Evolutionary conservation across 2,888 invertebrate genomes (phyloP).

Genomic region (Aelia acuminata): DNA sequence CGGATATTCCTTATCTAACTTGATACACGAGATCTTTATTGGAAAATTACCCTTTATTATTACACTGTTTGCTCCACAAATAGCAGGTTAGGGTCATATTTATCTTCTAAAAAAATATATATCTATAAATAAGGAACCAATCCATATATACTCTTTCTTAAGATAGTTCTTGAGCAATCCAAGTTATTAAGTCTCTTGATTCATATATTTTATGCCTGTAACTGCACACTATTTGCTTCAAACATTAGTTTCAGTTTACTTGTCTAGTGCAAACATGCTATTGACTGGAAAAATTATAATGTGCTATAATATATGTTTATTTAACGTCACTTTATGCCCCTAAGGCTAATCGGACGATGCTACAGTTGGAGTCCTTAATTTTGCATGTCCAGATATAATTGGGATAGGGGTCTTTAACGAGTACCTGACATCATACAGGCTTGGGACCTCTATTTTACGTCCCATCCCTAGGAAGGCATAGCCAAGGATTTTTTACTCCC

Average conservation of each 20-base stretch:
- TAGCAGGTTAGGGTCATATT: background rate
- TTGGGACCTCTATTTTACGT: too few species aligned
- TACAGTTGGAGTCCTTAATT: too few species aligned
- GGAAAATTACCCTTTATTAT: constrained; percentile 30
- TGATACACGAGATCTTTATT: background rate
- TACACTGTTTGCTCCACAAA: background rate
- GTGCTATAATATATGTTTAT: too few species aligned
- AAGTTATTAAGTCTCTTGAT: background rate
- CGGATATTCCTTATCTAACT: background rate
- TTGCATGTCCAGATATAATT: too few species aligned
- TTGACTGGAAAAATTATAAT: too few species aligned
- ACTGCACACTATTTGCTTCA: background rate
- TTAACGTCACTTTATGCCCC: too few species aligned
- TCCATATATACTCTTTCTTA: background rate
- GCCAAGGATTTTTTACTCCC: too few species aligned
- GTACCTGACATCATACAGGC: too few species aligned
- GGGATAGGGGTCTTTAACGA: too few species aligned
- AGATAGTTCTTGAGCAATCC: constrained; percentile 16
- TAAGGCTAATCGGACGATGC: too few species aligned
- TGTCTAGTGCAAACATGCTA: background rate
- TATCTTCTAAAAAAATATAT: background rate
- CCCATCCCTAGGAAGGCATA: too few species aligned
- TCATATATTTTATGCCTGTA: background rate
- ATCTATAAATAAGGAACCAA: background rate
- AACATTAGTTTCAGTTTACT: background rate